Percentiles rank a stretch among this genome's conserved stretches.
Conservation (phyloP, 1,140 invertebrate genomes). For the Cherax quadricarinatus region DNA sequence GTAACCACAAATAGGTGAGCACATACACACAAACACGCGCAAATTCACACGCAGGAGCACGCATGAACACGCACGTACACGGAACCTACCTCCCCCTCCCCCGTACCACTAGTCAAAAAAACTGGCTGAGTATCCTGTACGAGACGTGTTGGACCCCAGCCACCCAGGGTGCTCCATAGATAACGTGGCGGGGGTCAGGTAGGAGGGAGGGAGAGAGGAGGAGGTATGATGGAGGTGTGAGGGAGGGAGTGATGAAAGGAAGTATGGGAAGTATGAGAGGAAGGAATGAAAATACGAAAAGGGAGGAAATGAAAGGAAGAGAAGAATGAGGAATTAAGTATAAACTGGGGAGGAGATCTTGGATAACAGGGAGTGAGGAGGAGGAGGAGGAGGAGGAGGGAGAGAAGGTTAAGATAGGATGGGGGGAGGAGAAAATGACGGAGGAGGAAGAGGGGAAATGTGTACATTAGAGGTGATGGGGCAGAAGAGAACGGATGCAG, state of each 20-base stretch:
- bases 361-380: not conserved
- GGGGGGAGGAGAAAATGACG: not conserved
- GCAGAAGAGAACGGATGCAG: no score
- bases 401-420: no score
- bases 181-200: not conserved
- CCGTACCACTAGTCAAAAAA: not conserved
- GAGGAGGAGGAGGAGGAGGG: not conserved
- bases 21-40: constrained; percentile 3
- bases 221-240: not conserved
- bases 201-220: not conserved
- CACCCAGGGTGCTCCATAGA: constrained; percentile 13
- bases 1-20: no score
- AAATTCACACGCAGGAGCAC: not conserved
- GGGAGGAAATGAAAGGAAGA: not conserved
- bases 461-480: no score
- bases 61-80: not conserved
- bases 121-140: constrained; percentile 7
- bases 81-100: no score
- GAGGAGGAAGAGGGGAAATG: not conserved
- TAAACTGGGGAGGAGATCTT: not conserved
- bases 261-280: not conserved
- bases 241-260: not conserved
- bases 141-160: not conserved
- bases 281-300: not conserved
- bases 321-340: not conserved